Evolutionary conservation across 2,797 vertebrate species (phyloP).

Genomic region (Calcarius lapponicus): DNA sequence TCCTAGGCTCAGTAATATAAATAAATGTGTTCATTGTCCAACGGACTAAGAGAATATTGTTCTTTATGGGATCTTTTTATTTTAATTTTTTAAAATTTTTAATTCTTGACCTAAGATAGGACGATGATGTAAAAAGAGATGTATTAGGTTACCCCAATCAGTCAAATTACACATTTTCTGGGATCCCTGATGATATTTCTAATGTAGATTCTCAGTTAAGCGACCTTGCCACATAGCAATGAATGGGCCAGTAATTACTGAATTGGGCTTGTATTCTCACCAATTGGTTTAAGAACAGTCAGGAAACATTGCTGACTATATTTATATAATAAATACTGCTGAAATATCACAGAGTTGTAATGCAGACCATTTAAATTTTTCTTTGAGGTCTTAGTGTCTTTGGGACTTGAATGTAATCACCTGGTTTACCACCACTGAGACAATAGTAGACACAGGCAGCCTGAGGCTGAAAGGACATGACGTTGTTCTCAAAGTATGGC

Average conservation of each 20-base stretch:
- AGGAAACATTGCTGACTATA: not conserved
- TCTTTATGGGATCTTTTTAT: rapidly evolving
- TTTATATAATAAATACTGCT: not conserved
- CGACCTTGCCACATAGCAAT: not conserved
- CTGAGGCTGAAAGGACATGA: not conserved
- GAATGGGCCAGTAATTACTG: not conserved
- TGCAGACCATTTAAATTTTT: not conserved
- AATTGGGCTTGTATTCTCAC: not conserved
- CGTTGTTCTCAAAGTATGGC: not conserved
- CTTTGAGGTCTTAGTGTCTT: not conserved
- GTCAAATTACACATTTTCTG: not conserved
- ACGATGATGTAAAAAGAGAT: not conserved
- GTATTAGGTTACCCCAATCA: not conserved
- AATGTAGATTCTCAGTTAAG: not conserved
- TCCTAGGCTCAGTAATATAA: not conserved
- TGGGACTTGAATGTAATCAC: not conserved
- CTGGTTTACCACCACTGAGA: not conserved
- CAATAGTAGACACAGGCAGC: not conserved
- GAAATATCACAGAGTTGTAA: not conserved
- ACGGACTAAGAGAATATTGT: not conserved
- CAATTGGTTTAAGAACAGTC: not conserved
- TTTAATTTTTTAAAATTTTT: not conserved
- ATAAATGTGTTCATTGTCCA: not conserved
- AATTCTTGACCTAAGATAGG: not conserved
- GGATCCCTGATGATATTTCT: not conserved